Evolutionary conservation across 2,888 invertebrate species (phyloP), one percentile per base, ranked within the genome.

Genomic region (Sepioteuthis lessoniana): DNA sequence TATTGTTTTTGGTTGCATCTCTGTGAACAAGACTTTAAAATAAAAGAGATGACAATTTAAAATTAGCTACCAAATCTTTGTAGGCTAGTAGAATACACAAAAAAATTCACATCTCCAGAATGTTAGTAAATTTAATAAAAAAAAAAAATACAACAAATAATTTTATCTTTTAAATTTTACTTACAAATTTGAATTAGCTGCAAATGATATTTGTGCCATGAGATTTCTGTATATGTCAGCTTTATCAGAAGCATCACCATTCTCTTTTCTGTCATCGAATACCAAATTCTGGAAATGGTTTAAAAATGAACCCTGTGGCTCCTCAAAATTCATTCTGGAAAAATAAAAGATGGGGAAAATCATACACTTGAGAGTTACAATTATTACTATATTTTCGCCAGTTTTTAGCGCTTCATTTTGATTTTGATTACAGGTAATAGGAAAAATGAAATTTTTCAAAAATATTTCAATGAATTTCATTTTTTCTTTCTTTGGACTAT

Each of bases 151-250:
- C n/a, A n/a, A n/a, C n/a, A n/a, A n/a, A 50, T 55, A 25, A 35
- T 38, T 42, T 35, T 25, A 76, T 2, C 13, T n/a, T 31, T 13
- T 50, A 76, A 35, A 21, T 5, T 38, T 55, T 13, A 95, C 96
- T 94, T 95, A 96, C 96, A 95, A 90, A 37, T 95, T 94, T 90
- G 95, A 94, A 31, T 91, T 50, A 28, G 94, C 94, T 25, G 95
- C 95, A 93, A 94, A 94, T 37, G 94, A 94, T 16, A 96, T 93
- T 90, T 96, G 95, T 25, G 95, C 94, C 37, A 95, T 93, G 21
- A 95, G 94, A 46, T 95, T 95, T 91, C 96, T 94, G 37, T 95
- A 90, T n/a, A 95, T 60, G 91, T 96, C 95, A 21, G 95, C 95
- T 94, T 95, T 95, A 35, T 95, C 94, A 92, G 94, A 94, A 25